Evolutionary conservation across 1,140 invertebrate genomes (phyloP).

Genomic region (Dendrolimus punctatus): DNA sequence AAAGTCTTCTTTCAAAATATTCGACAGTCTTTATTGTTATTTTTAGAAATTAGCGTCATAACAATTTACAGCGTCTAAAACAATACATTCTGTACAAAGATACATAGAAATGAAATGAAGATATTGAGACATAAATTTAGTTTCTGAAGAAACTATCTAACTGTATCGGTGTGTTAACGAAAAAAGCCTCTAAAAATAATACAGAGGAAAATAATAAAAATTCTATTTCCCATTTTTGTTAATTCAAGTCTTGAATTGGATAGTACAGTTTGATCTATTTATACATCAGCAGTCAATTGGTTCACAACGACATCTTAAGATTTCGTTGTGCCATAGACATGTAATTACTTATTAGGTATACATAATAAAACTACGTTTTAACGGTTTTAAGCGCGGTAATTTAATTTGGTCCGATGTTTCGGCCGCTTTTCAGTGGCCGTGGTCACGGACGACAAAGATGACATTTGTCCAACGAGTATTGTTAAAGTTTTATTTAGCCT

Average conservation of each 20-base stretch:
- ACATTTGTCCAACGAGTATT: no score
- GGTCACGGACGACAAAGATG: no score
- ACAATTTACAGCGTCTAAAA: conserved; percentile 39
- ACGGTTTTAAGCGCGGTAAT: no score
- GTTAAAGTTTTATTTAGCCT: no score
- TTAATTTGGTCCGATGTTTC: no score
- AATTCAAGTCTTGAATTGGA: neutral
- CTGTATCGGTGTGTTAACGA: conserved; percentile 48
- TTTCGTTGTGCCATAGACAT: no score
- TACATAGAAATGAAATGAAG: conserved; percentile 29
- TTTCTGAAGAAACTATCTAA: conserved; percentile 3
- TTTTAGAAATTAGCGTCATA: conserved; percentile 40
- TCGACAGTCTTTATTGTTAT: conserved; percentile 61
- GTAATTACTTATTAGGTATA: no score
- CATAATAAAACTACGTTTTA: no score
- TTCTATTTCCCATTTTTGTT: neutral
- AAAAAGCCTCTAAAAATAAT: conserved; percentile 43
- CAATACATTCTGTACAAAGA: conserved; percentile 19
- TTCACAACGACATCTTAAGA: no score
- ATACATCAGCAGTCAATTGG: no score
- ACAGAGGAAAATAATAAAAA: no score
- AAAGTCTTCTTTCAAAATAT: conserved; percentile 19
- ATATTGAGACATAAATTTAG: conserved; percentile 20
- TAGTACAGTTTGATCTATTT: neutral
- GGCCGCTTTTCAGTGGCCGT: no score